These are phyloP conservation scores for Microcaecilia unicolor DNA, from an alignment of 2,797 vertebrate genomes.

Conservation along the genomic window DNA sequence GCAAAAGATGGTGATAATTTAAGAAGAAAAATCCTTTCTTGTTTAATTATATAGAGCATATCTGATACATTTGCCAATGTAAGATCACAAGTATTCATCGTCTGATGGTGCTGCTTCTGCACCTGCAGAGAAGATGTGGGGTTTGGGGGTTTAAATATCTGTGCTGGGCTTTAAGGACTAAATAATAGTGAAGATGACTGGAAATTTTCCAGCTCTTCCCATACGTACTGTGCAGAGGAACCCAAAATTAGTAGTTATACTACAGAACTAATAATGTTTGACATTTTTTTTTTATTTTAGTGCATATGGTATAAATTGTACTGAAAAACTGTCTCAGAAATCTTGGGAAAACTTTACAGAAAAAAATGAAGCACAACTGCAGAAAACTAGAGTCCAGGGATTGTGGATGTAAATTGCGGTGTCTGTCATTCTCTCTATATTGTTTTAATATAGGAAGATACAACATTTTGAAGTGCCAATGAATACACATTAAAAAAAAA, in stretches of 20 bases:
- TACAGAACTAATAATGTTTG: slow-evolving; percentile 58
- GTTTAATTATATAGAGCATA: slow-evolving; percentile 57
- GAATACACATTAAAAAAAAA: too few relatives aligned
- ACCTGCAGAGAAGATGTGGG: slow-evolving; percentile 53
- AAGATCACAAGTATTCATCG: slow-evolving; percentile 50
- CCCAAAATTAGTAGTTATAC: slow-evolving; percentile 52
- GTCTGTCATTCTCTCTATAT: too few relatives aligned
- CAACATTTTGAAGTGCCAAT: too few relatives aligned
- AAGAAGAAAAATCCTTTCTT: slow-evolving; percentile 30
- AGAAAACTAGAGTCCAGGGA: neutral
- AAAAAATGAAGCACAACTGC: neutral
- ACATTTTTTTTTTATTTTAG: slow-evolving; percentile 53
- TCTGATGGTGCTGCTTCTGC: slow-evolving; percentile 37
- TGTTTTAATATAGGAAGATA: too few relatives aligned
- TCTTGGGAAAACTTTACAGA: slow-evolving; percentile 28
- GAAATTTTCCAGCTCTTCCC: slow-evolving; percentile 51
- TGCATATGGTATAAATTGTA: slow-evolving; percentile 27
- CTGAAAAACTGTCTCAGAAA: slow-evolving; percentile 36
- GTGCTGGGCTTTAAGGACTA: slow-evolving; percentile 57
- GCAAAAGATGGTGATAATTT: slow-evolving; percentile 42
- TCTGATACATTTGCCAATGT: slow-evolving; percentile 41
- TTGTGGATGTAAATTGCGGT: neutral
- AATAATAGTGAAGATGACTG: slow-evolving; percentile 59
- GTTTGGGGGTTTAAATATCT: slow-evolving; percentile 53
- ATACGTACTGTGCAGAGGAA: slow-evolving; percentile 43